These are phyloP conservation scores for Xestia c-nigrum DNA, from an alignment of 2,888 invertebrate genomes.

Conservation along the genomic window DNA sequence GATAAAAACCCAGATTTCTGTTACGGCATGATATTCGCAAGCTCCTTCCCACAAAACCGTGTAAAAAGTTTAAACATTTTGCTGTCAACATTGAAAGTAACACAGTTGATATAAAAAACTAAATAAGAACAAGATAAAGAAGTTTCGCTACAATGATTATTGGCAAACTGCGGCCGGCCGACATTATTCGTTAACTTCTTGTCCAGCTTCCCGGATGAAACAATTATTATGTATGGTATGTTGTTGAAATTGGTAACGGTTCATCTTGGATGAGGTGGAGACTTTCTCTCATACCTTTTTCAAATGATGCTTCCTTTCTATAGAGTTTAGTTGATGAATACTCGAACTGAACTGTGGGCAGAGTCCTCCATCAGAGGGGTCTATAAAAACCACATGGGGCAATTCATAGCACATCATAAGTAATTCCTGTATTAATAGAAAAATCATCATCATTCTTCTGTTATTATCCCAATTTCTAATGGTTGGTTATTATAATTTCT, in stretches of 20 bases:
- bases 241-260: slow-evolving; percentile 18
- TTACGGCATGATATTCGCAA: not conserved
- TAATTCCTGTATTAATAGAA: not conserved
- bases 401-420: not conserved
- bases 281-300: not conserved
- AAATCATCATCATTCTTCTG: not conserved
- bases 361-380: not conserved
- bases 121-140: slow-evolving; percentile 13
- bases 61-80: not conserved
- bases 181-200: slow-evolving; percentile 30
- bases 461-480: not conserved
- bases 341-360: not conserved
- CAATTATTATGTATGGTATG: slow-evolving; percentile 40
- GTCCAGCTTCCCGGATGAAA: slow-evolving; percentile 61
- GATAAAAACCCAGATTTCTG: slow-evolving; percentile 12
- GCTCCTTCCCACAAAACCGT: not conserved
- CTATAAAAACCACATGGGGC: not conserved
- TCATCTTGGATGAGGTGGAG: slow-evolving; percentile 13
- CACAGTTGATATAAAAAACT: slow-evolving; percentile 11
- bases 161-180: slow-evolving; percentile 10
- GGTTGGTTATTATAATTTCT: not conserved
- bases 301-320: not conserved
- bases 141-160: slow-evolving; percentile 31
- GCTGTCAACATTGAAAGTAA: slow-evolving; percentile 28
- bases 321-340: not conserved